Conservation (phyloP, 2,113 vertebrate genomes). For the Thamnaconus septentrionalis region DNA sequence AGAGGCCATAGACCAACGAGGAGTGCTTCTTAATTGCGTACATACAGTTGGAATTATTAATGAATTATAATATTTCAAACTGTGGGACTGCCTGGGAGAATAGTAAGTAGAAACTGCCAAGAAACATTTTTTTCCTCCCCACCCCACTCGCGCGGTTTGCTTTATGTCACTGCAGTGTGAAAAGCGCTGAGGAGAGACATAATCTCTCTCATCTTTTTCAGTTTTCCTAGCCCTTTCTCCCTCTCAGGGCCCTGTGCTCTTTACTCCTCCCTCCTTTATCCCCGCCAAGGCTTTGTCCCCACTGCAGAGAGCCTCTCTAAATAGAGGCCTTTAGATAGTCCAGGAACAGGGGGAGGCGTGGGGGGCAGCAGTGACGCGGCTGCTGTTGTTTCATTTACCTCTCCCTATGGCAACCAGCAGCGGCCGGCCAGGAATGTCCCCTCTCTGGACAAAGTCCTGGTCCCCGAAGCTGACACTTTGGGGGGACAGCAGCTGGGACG, state of each 20-base stretch:
- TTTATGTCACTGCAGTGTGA: conserved; percentile 45
- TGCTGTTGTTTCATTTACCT: conserved; percentile 88
- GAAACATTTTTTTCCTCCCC: neutral
- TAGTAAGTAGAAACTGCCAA: conserved; percentile 16
- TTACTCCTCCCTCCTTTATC: conserved; percentile 66
- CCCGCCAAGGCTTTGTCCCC: conserved; percentile 75
- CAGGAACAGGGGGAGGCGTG: conserved; percentile 49
- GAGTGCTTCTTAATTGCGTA: conserved; percentile 34
- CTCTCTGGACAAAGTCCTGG: conserved; percentile 90
- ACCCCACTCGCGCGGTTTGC: conserved; percentile 34
- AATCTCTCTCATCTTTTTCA: conserved; percentile 67
- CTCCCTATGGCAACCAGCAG: conserved; percentile 95
- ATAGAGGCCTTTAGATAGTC: conserved; percentile 79
- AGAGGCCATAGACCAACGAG: conserved; percentile 27
- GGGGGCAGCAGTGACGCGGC: conserved; percentile 72
- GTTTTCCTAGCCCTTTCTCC: conserved; percentile 51
- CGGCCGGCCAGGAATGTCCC: conserved; percentile 90
- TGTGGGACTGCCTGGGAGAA: conserved; percentile 14
- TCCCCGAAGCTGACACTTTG: conserved; percentile 76
- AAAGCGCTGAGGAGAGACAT: conserved; percentile 54
- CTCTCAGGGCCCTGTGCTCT: conserved; percentile 61
- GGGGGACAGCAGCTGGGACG: conserved; percentile 69
- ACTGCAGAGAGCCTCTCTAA: conserved; percentile 74
- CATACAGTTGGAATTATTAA: conserved; percentile 33
- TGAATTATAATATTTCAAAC: conserved; percentile 28